Evolutionary conservation across 2,113 vertebrate genomes (phyloP).

Genomic region (Daubentonia madagascariensis): DNA sequence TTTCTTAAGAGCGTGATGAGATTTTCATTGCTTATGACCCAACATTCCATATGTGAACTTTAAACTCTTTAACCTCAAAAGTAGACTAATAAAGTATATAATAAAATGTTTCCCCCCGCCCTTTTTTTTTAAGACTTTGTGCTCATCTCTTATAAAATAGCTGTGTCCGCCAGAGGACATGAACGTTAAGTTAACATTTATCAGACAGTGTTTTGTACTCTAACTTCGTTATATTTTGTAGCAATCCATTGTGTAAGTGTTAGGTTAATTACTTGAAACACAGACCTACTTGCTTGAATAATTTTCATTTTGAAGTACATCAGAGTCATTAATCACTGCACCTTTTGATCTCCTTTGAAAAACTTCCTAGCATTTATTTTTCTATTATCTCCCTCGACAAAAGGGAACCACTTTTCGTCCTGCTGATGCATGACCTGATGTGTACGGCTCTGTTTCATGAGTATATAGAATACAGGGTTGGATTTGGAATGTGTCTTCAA

Average conservation of each 20-base stretch:
- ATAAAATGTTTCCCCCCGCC: background rate
- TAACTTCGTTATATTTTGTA: conserved; percentile 55
- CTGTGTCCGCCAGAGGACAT: background rate
- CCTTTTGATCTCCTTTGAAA: conserved; percentile 57
- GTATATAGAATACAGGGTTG: background rate
- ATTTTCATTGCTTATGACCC: conserved; percentile 23
- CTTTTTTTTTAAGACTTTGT: conserved; percentile 32
- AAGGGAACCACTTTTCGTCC: background rate
- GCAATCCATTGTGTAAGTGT: conserved; percentile 39
- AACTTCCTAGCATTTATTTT: conserved; percentile 28
- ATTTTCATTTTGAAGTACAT: conserved; percentile 52
- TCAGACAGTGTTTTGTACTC: conserved; percentile 20
- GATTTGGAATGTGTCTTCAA: background rate
- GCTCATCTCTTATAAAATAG: background rate
- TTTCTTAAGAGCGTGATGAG: background rate
- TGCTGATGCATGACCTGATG: background rate
- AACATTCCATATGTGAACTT: background rate
- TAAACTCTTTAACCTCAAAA: conserved; percentile 40
- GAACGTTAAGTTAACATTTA: conserved; percentile 37
- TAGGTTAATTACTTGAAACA: conserved; percentile 57
- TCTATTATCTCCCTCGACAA: conserved; percentile 22
- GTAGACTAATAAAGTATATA: background rate
- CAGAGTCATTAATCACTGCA: conserved; percentile 32
- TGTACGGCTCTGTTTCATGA: background rate
- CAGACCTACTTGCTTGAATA: conserved; percentile 36